phyloP scores from a whole-genome alignment of 1,140 invertebrate genomes.

The Cepaea nemoralis region DNA sequence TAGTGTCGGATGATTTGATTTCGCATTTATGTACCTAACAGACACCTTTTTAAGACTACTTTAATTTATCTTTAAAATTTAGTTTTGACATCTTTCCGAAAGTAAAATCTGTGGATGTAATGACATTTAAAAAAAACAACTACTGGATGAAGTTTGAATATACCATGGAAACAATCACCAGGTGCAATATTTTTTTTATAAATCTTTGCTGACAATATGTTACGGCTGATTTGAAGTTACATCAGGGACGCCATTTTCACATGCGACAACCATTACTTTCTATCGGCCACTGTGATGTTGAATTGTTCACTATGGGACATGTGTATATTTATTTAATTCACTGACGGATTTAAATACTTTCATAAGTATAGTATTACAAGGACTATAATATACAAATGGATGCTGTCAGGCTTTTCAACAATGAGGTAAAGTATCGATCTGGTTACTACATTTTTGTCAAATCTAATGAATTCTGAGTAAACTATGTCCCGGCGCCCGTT shows the following conservation, averaged over 20 bases:
- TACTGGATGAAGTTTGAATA: too few relatives aligned
- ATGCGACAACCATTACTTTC: background rate
- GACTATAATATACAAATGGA: background rate
- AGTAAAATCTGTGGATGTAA: too few relatives aligned
- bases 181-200: too few relatives aligned
- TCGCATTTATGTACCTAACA: background rate
- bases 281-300: background rate
- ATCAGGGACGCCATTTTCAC: constrained; percentile 13
- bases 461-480: too few relatives aligned
- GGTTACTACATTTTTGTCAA: too few relatives aligned
- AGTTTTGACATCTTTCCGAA: too few relatives aligned
- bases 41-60: too few relatives aligned
- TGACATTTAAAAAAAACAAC: too few relatives aligned
- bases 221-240: background rate
- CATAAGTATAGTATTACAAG: background rate
- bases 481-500: too few relatives aligned
- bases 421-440: constrained; percentile 11
- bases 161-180: too few relatives aligned
- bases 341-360: background rate
- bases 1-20: background rate
- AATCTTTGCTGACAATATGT: background rate
- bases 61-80: too few relatives aligned
- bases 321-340: background rate
- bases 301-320: background rate
- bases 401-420: constrained; percentile 15